A percentile compares a stretch with the other conserved stretches of the same genome.
These are phyloP conservation scores for Dendroctonus ponderosae DNA, from an alignment of 1,140 invertebrate species.

Conservation along the genomic window DNA sequence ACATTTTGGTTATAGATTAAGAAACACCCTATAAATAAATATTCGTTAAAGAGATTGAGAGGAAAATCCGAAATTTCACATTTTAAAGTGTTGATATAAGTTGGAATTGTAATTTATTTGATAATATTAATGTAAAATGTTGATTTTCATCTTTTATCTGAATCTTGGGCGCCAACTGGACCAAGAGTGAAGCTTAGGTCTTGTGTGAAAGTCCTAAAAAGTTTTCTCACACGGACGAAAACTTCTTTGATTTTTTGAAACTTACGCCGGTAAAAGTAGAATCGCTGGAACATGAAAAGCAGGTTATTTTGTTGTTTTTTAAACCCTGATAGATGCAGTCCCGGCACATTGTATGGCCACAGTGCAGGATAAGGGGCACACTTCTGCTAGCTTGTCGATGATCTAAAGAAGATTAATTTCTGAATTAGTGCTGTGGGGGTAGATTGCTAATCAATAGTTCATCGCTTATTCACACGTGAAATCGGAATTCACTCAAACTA, in stretches of 20 bases:
- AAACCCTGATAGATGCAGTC: constrained; percentile 30
- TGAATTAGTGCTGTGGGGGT: no score
- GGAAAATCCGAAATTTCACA: not conserved
- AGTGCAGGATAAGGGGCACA: constrained; percentile 31
- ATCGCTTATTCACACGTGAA: no score
- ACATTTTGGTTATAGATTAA: not conserved
- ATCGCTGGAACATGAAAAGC: constrained; percentile 18
- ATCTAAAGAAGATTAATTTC: no score
- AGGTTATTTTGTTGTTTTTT: constrained; percentile 20
- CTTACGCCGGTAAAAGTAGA: constrained; percentile 17
- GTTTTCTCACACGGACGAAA: not conserved
- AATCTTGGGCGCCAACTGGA: not conserved
- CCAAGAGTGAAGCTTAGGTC: not conserved
- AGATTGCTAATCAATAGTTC: no score
- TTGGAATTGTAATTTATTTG: not conserved
- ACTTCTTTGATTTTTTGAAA: not conserved
- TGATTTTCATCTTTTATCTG: no score
- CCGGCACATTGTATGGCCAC: constrained; percentile 34
- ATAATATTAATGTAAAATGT: no score
- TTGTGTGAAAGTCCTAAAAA: not conserved
- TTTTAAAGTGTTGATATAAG: not conserved
- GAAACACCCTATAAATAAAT: not conserved
- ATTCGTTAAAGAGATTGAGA: not conserved
- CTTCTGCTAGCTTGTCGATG: constrained; percentile 2
- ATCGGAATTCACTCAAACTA: no score